Evolutionary conservation across 1,140 invertebrate species (phyloP), one percentile per base, ranked within the genome.

Genomic region (Neuroterus valhalla): DNA sequence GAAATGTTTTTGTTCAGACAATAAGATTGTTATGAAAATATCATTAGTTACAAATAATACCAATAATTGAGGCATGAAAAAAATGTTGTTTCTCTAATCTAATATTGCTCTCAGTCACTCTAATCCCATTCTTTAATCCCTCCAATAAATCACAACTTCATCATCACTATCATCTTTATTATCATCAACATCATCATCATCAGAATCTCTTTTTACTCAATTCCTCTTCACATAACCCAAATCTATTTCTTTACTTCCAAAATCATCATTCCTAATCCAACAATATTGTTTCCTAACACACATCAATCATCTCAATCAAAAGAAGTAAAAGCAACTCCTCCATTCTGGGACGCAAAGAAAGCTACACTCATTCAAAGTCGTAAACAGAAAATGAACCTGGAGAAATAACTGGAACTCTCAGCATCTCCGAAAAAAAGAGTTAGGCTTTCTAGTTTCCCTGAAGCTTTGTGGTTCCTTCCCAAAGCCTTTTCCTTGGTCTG

Each of bases 361-460:
- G 31, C 6, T 38, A 38, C 31, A 38, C 4, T 1, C 6, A 38
- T 38, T 38, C 31, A 38, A 26, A 26, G 31, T 38, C 31, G 10
- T 38, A 38, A 8, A 38, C 31, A 8, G 10, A 38, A 38, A 38
- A 38, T 38, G 4, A 38, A 10, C 31, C 31, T 38, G 6, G 31
- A 38, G 10, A 1, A 38, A 38, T 8, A 38, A 38, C 31, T 38
- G 31, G 31, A 38, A 38, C 19, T 11, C 50, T 52, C 50, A 19
- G 12, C 19, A 62, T 17, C 3, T 38, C 31, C 31, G 10, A 38
- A 38, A 8, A 38, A 8, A 38, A 5, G 31, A 38, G 31, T 5
- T 8, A 17, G 17, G 48, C 26, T 62, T 62, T 62, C 26, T 62
- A 62, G 31, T 62, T 62, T 62, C 55, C 23, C 15, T 15, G 55